Evolutionary conservation across 2,113 vertebrate genomes (phyloP).

Genomic region (Pleuronectes platessa): DNA sequence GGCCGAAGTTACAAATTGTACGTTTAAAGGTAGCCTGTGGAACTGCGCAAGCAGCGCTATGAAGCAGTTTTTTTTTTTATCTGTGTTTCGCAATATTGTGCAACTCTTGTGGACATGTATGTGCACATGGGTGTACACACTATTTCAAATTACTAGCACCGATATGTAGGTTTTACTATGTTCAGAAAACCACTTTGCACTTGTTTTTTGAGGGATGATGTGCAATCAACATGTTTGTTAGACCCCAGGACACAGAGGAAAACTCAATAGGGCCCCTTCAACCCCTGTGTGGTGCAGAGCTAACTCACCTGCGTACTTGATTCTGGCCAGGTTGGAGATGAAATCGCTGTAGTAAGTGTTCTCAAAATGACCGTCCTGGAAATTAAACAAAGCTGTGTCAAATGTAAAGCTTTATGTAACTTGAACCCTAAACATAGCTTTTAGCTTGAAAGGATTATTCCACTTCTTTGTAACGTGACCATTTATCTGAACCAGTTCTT

Average conservation of each 20-base stretch:
- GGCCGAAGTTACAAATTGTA: no score
- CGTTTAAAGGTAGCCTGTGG: no score
- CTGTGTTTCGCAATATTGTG: no score
- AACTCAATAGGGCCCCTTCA: neutral
- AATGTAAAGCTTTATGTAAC: neutral
- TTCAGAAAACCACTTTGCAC: neutral
- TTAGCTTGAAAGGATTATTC: neutral
- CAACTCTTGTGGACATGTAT: neutral
- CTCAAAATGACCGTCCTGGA: constrained; percentile 87
- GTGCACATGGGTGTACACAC: neutral
- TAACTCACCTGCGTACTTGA: constrained; percentile 87
- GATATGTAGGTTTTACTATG: neutral
- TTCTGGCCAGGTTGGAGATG: constrained; percentile 84
- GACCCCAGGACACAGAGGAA: neutral
- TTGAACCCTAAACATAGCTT: neutral
- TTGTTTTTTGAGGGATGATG: no score
- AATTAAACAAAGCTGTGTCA: constrained; percentile 26
- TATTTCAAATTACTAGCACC: no score
- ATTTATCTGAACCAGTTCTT: no score
- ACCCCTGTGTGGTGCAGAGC: neutral
- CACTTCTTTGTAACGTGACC: neutral
- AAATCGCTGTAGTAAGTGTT: constrained; percentile 93
- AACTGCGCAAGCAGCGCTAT: no score
- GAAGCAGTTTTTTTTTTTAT: no score
- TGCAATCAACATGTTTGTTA: neutral